phyloP scores from a whole-genome alignment of 2,113 vertebrate species.

The Acrocephalus arundinaceus region DNA sequence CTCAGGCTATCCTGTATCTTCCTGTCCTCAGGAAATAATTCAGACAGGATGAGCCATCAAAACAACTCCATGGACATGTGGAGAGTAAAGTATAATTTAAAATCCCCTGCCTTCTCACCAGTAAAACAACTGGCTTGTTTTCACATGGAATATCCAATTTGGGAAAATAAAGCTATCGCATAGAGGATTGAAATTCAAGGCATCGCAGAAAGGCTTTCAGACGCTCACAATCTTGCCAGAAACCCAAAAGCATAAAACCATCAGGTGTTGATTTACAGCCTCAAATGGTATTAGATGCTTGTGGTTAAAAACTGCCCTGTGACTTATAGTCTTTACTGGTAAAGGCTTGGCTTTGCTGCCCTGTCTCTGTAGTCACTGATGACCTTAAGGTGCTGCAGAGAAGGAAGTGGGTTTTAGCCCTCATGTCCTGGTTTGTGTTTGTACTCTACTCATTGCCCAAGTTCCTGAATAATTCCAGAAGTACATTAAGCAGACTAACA shows the following conservation, averaged over 20 bases:
- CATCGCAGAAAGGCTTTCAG: neutral
- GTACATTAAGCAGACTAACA: neutral
- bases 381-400: neutral
- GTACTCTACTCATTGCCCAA: neutral
- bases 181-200: neutral
- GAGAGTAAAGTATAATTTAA: neutral
- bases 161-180: neutral
- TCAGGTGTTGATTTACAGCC: neutral
- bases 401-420: conserved; percentile 6
- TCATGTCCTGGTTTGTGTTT: neutral
- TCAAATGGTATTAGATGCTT: neutral
- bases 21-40: conserved; percentile 55
- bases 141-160: neutral
- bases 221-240: neutral
- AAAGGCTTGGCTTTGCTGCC: neutral
- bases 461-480: neutral
- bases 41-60: conserved; percentile 69
- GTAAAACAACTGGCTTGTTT: neutral
- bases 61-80: neutral
- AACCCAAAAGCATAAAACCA: neutral
- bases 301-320: neutral
- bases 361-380: neutral
- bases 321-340: neutral
- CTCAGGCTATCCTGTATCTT: conserved; percentile 66
- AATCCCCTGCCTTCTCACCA: neutral